Evolutionary conservation across 2,113 vertebrate species (phyloP), one percentile per base, ranked within the genome.

Genomic region (Epinephelus moara): DNA sequence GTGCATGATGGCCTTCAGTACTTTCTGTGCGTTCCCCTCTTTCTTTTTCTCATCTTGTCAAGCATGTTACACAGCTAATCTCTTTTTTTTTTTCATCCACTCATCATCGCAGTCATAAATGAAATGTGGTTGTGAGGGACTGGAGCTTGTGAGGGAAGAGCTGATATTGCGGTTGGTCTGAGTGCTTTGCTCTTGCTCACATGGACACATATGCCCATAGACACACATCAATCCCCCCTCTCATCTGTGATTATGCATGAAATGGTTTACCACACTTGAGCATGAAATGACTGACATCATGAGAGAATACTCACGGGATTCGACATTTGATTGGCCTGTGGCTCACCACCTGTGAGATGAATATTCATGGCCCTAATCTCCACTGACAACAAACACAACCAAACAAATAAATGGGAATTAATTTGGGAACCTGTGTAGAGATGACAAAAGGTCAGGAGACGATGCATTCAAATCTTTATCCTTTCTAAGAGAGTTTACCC

Each of bases 301-400:
- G 15, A 61, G 67, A 63, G 50, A 72, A 70, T 3, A 23, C 23
- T 55, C 62, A 0, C 62, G 66, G 74, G 73, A 76, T 69, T 76
- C 78, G 66, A 75, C 63, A 70, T 86, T 75, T 84, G 80, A 89
- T 70, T 89, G 74, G 62, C 63, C 68, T 47, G 61, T 70, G 68
- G 63, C 71, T 86, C 72, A 66, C 76, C 71, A 57, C 64, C 63
- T 84, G 68, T 70, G 11, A 14, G 66, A 75, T 76, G 60, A 82
- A 85, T 84, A 86, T 81, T 79, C 63, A 81, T 68, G 19, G 19
- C 0, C 10, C 30, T 53, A 52, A 85, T 82, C 64, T 75, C 40
- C 14, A 71, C 12, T 62, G 84, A 81, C 81, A 72, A 62, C 64
- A 64, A 62, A 73, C 17, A 23, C 50, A 42, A 57, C 15, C 47